Evolutionary conservation across 2,113 vertebrate species (phyloP).

Genomic region (Scatophagus argus): DNA sequence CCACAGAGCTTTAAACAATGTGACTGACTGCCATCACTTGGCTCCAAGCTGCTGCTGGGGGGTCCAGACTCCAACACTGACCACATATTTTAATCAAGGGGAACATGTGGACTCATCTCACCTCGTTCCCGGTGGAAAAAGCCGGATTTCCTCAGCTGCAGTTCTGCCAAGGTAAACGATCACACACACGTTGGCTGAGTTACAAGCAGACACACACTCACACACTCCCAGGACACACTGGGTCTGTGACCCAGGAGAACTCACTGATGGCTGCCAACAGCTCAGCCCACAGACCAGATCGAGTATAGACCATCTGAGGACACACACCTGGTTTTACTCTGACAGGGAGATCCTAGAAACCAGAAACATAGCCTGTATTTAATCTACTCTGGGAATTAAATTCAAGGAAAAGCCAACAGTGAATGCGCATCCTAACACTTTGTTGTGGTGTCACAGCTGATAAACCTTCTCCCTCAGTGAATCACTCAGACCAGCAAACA

Average conservation of each 20-base stretch:
- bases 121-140: neutral
- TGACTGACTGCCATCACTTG: constrained; percentile 52
- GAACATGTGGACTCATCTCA: constrained; percentile 36
- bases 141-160: constrained; percentile 40
- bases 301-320: constrained; percentile 38
- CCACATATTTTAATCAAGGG: constrained; percentile 31
- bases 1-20: constrained; percentile 55
- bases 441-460: no score
- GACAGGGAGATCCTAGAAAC: neutral
- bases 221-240: constrained; percentile 1
- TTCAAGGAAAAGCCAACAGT: neutral
- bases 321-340: constrained; percentile 2
- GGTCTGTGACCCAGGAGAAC: neutral
- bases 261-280: neutral
- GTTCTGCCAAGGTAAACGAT: constrained; percentile 34
- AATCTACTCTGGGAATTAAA: neutral
- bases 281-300: constrained; percentile 16
- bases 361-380: neutral
- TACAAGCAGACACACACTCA: neutral
- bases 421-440: no score
- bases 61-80: neutral
- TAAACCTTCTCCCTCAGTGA: no score
- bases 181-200: neutral
- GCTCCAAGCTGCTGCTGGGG: constrained; percentile 15
- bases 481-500: no score